These are phyloP conservation scores for Ceyx erithaca DNA, from an alignment of 2,797 vertebrate species.

Conservation along the genomic window DNA sequence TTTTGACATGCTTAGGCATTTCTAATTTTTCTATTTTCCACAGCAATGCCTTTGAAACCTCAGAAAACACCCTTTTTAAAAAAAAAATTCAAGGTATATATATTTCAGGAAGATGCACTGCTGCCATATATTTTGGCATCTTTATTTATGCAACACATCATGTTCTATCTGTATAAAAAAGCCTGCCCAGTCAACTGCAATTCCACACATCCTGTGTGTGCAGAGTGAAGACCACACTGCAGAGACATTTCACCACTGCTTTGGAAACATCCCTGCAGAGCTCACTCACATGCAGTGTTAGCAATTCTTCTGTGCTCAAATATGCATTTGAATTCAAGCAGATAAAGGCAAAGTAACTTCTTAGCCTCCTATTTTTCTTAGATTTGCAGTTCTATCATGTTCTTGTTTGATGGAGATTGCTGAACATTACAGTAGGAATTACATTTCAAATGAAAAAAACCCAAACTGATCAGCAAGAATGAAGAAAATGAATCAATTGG, in stretches of 20 bases:
- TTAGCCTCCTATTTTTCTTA: not conserved
- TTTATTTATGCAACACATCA: not conserved
- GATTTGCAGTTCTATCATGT: not conserved
- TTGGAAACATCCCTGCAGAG: not conserved
- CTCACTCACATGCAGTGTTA: not conserved
- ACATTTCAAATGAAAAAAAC: not conserved
- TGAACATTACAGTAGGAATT: not conserved
- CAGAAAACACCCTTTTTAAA: too few species aligned
- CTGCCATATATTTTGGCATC: not conserved
- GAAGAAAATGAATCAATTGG: not conserved
- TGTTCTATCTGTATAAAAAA: not conserved
- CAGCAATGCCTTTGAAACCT: not conserved
- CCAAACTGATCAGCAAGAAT: not conserved
- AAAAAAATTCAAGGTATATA: too few species aligned
- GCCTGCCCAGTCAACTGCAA: not conserved
- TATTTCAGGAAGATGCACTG: too few species aligned
- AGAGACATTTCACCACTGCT: not conserved
- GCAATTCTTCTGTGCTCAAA: not conserved
- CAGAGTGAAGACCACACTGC: not conserved
- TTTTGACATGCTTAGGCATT: not conserved
- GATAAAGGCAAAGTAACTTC: not conserved
- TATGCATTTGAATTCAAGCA: not conserved
- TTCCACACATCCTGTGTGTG: not conserved
- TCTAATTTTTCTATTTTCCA: not conserved
- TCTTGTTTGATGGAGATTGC: not conserved